phyloP scores from a whole-genome alignment of 2,113 vertebrate genomes.

The Suricata suricatta region DNA sequence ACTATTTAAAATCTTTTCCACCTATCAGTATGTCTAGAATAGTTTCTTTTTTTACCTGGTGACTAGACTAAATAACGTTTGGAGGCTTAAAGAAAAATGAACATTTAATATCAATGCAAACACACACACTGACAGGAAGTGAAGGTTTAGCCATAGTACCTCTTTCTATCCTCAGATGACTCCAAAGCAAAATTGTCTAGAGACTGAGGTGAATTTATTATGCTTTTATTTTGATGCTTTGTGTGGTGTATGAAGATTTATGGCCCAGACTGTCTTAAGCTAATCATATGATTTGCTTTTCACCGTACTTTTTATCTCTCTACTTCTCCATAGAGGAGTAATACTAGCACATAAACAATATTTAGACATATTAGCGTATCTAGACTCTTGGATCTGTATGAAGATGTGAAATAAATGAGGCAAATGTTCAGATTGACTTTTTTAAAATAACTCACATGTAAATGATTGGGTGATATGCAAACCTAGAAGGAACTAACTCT shows the following conservation, averaged over 20 bases:
- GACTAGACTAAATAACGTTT: not conserved
- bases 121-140: not conserved
- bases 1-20: constrained; percentile 10
- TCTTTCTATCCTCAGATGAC: not conserved
- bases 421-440: not conserved
- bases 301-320: not conserved
- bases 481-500: not conserved
- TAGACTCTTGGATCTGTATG: not conserved
- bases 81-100: constrained; percentile 23
- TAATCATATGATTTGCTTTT: constrained; percentile 12
- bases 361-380: not conserved
- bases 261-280: not conserved
- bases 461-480: not conserved
- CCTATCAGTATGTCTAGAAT: not conserved
- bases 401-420: not conserved
- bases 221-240: not conserved
- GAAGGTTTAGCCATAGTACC: not conserved
- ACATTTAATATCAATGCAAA: not conserved
- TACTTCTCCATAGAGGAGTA: not conserved
- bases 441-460: not conserved
- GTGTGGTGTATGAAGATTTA: not conserved
- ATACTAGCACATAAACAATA: not conserved
- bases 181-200: not conserved
- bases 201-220: not conserved
- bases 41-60: constrained; percentile 21